These are phyloP conservation scores for Leptura quadrifasciata DNA, from an alignment of 2,888 invertebrate species.

Conservation along the genomic window DNA sequence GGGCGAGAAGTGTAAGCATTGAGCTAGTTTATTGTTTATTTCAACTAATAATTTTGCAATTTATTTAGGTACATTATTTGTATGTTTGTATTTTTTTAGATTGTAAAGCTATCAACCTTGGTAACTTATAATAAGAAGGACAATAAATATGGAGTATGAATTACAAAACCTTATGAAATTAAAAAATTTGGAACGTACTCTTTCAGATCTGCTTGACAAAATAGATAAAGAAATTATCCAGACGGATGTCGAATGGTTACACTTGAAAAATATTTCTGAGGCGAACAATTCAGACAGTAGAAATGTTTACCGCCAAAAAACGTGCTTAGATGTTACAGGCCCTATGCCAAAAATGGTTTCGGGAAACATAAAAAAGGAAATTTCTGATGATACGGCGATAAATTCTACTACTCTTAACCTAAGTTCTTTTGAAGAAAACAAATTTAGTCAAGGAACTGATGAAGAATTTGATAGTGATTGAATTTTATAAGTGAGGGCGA, in stretches of 20 bases:
- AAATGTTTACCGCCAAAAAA: not conserved
- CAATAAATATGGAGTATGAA: slow-evolving; percentile 54
- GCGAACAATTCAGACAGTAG: not conserved
- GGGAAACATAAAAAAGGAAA: slow-evolving; percentile 20
- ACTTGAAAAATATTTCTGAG: slow-evolving; percentile 58
- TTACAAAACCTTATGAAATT: slow-evolving; percentile 51
- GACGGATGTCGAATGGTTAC: slow-evolving; percentile 64
- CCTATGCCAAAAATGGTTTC: not conserved
- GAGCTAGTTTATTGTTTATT: too few relatives aligned
- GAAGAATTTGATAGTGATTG: slow-evolving; percentile 60
- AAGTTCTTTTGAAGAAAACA: not conserved
- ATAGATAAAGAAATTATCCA: slow-evolving; percentile 62
- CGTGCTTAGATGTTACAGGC: not conserved
- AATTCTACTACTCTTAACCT: slow-evolving; percentile 27
- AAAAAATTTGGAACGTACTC: slow-evolving; percentile 53
- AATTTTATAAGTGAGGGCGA: not conserved
- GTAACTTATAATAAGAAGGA: too few relatives aligned
- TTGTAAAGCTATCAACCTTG: too few relatives aligned
- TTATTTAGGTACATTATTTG: too few relatives aligned
- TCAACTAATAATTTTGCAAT: too few relatives aligned
- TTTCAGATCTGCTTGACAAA: slow-evolving; percentile 56
- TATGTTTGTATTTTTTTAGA: too few relatives aligned
- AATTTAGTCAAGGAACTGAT: slow-evolving; percentile 24
- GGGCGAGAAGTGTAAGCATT: too few relatives aligned
- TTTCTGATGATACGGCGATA: slow-evolving; percentile 28